These are phyloP conservation scores for Loriculus beryllinus DNA, from an alignment of 2,797 vertebrate genomes.

Conservation along the genomic window DNA sequence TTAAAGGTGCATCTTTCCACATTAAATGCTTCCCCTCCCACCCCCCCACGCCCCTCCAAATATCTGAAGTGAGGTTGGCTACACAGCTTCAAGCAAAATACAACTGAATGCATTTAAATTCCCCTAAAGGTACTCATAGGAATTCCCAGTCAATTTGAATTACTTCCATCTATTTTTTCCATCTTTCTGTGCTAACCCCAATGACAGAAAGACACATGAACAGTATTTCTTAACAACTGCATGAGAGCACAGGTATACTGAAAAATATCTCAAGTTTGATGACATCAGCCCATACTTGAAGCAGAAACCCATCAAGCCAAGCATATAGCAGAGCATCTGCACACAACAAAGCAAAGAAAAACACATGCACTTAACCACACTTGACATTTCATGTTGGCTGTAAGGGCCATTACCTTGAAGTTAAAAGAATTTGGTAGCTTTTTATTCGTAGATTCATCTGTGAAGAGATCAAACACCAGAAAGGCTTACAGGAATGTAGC, in stretches of 20 bases:
- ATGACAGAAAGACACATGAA: rapidly evolving
- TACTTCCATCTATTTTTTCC: background rate
- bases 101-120: background rate
- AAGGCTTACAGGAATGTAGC: background rate
- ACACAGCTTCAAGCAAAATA: background rate
- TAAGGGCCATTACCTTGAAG: conserved; percentile 71
- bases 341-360: background rate
- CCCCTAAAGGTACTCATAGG: background rate
- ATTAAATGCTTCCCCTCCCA: background rate
- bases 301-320: background rate
- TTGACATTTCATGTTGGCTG: background rate
- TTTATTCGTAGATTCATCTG: conserved; percentile 74
- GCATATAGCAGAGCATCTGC: background rate
- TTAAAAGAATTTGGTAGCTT: conserved; percentile 72
- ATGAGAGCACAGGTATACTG: rapidly evolving
- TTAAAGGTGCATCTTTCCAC: background rate
- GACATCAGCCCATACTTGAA: background rate
- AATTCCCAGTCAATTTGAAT: background rate
- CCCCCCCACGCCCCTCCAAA: no score
- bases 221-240: background rate
- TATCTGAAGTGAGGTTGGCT: background rate
- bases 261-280: background rate
- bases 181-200: background rate
- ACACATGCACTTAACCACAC: background rate
- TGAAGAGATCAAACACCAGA: conserved; percentile 17